Evolutionary conservation across 2,888 invertebrate species (phyloP), one percentile per base, ranked within the genome.

Genomic region (Trypoxylon attenuatum): DNA sequence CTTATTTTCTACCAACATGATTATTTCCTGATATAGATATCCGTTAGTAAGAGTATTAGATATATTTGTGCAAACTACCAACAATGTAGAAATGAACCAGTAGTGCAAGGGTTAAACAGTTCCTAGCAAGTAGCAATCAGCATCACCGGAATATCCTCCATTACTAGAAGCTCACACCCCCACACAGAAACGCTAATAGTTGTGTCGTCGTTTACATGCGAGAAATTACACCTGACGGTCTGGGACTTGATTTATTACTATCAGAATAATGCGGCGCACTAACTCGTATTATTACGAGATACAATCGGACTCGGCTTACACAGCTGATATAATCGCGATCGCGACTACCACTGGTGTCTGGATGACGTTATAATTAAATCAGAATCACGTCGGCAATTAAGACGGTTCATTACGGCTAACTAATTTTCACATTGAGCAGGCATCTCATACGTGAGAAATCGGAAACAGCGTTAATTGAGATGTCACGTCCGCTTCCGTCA

Each of bases 401-500:
- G 33, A 33, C 13, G 13, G 4, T 13, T 33, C 10, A 33, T 13
- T 33, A 13, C 33, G n/a, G 13, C 10, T 13, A 13, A 33, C 33
- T 33, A 33, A 33, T 33, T 33, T 41, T 41, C 41, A 19, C 41
- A 10, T 18, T 41, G 16, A 5, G 16, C 41, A 2, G 16, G 16
- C 13, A 41, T 16, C 15, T 41, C 19, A 41, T 5, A 8, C 15
- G 3, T 3, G 16, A 19, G 6, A 33, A 3, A 25, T 19, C 42
- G 53, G n/a, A 49, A 38, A 15, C 25, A 8, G 6, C 8, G 33
- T 43, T 22, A 46, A 27, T 16, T 41, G 43, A 65, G 33, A 33
- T 33, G n/a, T 13, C 33, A 46, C 15, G 39, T 38, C 43, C 50
- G 42, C 19, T 47, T 47, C 51, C 27, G 52, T 65, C 56, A 47